These are phyloP conservation scores for Aphrocallistes beatrix DNA, from an alignment of 37 sponge, comb jelly and placozoan genomes.

Conservation along the genomic window DNA sequence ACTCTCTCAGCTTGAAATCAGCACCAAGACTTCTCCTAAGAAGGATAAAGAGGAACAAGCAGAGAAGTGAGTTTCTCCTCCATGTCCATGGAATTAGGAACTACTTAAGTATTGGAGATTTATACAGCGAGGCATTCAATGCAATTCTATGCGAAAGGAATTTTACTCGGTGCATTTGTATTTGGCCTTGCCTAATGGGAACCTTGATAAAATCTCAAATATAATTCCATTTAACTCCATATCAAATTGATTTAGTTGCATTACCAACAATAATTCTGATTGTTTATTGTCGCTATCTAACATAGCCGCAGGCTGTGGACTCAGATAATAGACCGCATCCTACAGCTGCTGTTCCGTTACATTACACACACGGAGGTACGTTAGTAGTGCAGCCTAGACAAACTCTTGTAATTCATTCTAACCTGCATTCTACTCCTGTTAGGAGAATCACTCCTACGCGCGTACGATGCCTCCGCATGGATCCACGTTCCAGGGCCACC, in stretches of 20 bases:
- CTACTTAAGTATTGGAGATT: too few relatives aligned
- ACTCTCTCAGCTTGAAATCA: neutral
- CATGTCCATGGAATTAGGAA: too few relatives aligned
- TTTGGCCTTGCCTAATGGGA: too few relatives aligned
- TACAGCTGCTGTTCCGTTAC: constrained; percentile 2
- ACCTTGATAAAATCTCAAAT: too few relatives aligned
- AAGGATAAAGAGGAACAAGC: neutral
- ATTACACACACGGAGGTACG: neutral
- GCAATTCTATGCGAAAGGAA: too few relatives aligned
- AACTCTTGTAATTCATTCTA: neutral
- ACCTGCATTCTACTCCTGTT: too few relatives aligned
- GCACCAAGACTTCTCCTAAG: neutral
- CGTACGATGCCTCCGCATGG: constrained; percentile 65
- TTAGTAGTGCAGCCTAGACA: neutral
- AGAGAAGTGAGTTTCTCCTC: neutral
- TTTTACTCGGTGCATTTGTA: too few relatives aligned
- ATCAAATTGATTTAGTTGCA: too few relatives aligned
- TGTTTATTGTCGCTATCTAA: too few relatives aligned
- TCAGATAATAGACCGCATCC: neutral
- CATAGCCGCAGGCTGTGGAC: neutral
- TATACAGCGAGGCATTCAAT: too few relatives aligned
- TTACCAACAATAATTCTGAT: too few relatives aligned
- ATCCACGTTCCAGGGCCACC: constrained; percentile 63
- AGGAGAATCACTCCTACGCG: constrained; percentile 41
- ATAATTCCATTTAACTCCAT: too few relatives aligned